Percentiles rank a stretch among this genome's conserved stretches.
phyloP scores from a whole-genome alignment of 2,888 invertebrate species.

The Gortyna flavago region DNA sequence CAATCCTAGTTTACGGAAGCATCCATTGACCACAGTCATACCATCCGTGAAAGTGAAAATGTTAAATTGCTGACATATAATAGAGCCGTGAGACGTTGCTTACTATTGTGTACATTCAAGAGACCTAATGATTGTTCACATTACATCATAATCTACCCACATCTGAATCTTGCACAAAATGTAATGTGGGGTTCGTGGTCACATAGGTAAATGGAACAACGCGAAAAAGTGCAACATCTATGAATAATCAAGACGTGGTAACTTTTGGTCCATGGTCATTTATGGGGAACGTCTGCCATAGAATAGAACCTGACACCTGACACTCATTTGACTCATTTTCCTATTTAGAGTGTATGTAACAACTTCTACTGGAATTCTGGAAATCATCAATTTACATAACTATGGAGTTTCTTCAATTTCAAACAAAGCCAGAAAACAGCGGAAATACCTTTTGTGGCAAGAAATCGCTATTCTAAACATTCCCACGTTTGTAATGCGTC shows the following conservation, averaged over 20 bases:
- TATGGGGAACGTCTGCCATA: neutral
- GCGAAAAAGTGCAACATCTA: slow-evolving; percentile 14
- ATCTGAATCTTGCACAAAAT: slow-evolving; percentile 49
- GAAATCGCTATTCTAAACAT: slow-evolving; percentile 2
- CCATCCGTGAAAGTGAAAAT: slow-evolving; percentile 83
- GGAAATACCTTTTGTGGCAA: neutral
- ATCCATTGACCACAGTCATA: slow-evolving; percentile 69
- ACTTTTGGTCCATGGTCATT: neutral
- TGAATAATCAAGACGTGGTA: neutral
- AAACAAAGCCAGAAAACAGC: slow-evolving; percentile 39
- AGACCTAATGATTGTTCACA: slow-evolving; percentile 67
- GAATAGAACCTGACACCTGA: neutral
- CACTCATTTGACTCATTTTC: neutral
- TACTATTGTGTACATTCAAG: slow-evolving; percentile 75
- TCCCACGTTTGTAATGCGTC: slow-evolving; percentile 2
- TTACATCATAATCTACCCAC: slow-evolving; percentile 72
- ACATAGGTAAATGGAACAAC: slow-evolving; percentile 29
- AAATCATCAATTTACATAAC: slow-evolving; percentile 19
- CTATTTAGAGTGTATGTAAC: neutral
- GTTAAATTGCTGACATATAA: slow-evolving; percentile 78
- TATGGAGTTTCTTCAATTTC: slow-evolving; percentile 26
- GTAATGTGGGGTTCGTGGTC: slow-evolving; percentile 41
- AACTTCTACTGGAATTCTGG: slow-evolving; percentile 4
- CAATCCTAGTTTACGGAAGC: slow-evolving; percentile 74
- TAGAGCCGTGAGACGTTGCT: slow-evolving; percentile 83